Percentiles rank a stretch among this genome's conserved stretches.
Evolutionary conservation across 2,888 invertebrate genomes (phyloP).

Genomic region (Eristalis pertinax): DNA sequence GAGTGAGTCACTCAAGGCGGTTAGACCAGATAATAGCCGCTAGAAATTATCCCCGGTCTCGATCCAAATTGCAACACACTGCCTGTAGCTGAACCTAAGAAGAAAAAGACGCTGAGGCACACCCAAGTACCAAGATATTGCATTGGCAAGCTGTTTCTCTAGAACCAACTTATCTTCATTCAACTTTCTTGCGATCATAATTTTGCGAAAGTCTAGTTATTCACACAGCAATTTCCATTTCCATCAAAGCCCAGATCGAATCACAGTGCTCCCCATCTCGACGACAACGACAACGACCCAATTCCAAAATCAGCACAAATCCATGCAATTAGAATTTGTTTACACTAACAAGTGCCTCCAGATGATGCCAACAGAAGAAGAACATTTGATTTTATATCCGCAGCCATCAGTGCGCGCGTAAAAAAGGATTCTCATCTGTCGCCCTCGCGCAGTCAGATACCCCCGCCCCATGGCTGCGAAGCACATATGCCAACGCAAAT

Average conservation of each 20-base stretch:
- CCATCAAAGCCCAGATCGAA: background rate
- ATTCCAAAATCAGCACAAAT: constrained; percentile 30
- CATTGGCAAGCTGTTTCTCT: too few species aligned
- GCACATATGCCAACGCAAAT: constrained; percentile 27
- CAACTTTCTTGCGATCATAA: background rate
- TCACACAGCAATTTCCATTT: background rate
- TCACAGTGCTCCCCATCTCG: background rate
- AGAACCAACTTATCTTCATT: too few species aligned
- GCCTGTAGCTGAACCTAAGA: too few species aligned
- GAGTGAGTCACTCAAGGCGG: too few species aligned
- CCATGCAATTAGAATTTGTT: constrained; percentile 45
- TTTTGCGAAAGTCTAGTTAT: background rate
- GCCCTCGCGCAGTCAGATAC: background rate
- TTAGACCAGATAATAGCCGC: too few species aligned
- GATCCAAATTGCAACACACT: too few species aligned
- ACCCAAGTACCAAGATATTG: background rate
- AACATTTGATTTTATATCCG: constrained; percentile 29
- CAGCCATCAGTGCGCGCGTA: constrained; percentile 10
- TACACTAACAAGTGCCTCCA: constrained; percentile 39
- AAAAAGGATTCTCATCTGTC: constrained; percentile 13
- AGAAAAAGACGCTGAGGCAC: background rate
- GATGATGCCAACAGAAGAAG: constrained; percentile 23
- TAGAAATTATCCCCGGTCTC: too few species aligned
- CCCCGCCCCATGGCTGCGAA: background rate
- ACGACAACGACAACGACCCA: background rate